Percentiles rank a stretch among this genome's conserved stretches.
Conservation (phyloP, 2,797 vertebrate species). For the Neostethus bicornis region DNA sequence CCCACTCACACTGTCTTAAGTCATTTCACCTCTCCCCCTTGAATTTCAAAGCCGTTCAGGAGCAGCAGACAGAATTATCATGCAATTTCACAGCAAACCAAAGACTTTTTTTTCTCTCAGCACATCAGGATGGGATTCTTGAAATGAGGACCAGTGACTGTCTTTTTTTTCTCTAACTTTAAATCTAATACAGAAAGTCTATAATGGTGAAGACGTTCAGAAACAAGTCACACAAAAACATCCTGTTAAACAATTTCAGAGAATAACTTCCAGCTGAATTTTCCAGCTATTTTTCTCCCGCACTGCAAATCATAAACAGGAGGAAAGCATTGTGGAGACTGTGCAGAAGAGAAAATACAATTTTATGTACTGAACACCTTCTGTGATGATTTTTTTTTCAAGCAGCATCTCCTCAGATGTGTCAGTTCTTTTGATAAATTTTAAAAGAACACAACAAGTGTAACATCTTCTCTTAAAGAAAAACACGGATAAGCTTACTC, state of each 20-base stretch:
- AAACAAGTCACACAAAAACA: constrained; percentile 52
- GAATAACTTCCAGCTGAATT: constrained; percentile 67
- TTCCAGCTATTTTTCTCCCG: constrained; percentile 61
- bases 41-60: constrained; percentile 70
- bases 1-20: constrained; percentile 44
- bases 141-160: constrained; percentile 40
- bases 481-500: not conserved
- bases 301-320: constrained; percentile 41
- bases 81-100: constrained; percentile 68
- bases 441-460: not conserved
- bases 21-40: constrained; percentile 63
- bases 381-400: constrained; percentile 3
- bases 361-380: constrained; percentile 25
- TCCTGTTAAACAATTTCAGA: constrained; percentile 74
- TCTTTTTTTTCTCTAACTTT: constrained; percentile 53
- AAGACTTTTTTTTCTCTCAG: constrained; percentile 58
- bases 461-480: constrained; percentile 5
- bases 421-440: not conserved
- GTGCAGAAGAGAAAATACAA: not conserved
- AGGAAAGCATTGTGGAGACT: constrained; percentile 18
- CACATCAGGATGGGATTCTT: constrained; percentile 62
- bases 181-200: constrained; percentile 71
- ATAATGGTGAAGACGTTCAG: constrained; percentile 49
- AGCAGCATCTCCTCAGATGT: not conserved
- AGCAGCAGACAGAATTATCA: constrained; percentile 47